Percentiles rank a stretch among this genome's conserved stretches.
Conservation (phyloP, 2,113 vertebrate species). For the Cacatua alba region DNA sequence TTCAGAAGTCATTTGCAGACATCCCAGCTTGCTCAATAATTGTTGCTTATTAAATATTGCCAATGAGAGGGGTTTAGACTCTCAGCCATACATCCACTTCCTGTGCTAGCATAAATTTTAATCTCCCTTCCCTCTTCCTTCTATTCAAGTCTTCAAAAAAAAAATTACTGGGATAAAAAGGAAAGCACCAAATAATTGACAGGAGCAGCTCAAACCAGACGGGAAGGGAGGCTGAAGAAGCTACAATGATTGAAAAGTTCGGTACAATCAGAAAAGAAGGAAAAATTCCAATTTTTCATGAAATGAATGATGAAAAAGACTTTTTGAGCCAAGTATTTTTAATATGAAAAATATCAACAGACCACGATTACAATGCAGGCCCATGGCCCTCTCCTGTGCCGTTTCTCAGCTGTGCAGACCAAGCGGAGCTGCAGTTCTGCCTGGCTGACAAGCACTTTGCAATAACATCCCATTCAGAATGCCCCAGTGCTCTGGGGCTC, state of each 20-base stretch:
- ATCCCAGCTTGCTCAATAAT: background rate
- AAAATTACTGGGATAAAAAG: slow-evolving; percentile 10
- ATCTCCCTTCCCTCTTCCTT: background rate
- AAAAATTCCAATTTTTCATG: background rate
- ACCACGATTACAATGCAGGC: background rate
- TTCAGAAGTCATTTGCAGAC: slow-evolving; percentile 8
- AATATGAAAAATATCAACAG: background rate
- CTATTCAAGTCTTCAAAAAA: background rate
- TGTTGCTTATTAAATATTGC: slow-evolving; percentile 28
- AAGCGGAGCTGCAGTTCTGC: background rate
- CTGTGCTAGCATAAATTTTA: background rate
- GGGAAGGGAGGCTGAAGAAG: background rate
- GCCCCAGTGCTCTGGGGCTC: fast-evolving
- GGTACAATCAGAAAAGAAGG: background rate
- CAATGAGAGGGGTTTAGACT: slow-evolving; percentile 18
- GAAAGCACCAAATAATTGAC: slow-evolving; percentile 23
- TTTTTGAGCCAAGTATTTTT: background rate
- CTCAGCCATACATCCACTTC: background rate
- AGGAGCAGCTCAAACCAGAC: slow-evolving; percentile 2
- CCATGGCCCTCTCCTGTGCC: fast-evolving
- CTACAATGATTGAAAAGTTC: background rate
- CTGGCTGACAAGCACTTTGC: background rate
- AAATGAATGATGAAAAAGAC: background rate
- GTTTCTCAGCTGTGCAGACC: background rate
- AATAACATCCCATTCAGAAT: background rate